Evolutionary conservation across 2,113 vertebrate species (phyloP).

Genomic region (Neodontobutis hainanensis): DNA sequence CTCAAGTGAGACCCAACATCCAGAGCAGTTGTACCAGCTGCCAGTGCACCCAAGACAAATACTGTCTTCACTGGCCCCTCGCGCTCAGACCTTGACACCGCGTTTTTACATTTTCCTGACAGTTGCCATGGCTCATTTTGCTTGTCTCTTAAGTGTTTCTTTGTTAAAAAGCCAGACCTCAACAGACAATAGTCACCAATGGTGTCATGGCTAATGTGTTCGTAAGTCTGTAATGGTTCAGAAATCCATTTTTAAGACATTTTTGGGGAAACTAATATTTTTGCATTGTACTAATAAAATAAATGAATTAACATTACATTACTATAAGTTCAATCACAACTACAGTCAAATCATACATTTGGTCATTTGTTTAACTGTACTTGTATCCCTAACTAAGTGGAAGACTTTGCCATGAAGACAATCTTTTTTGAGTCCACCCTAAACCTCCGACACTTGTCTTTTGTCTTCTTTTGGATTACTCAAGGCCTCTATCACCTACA

Average conservation of each 20-base stretch:
- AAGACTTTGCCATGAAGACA: too few species aligned
- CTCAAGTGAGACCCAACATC: slow-evolving; percentile 45
- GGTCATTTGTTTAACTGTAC: too few species aligned
- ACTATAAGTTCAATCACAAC: too few species aligned
- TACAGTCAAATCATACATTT: too few species aligned
- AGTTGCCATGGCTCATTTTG: slow-evolving; percentile 9
- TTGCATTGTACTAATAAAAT: too few species aligned
- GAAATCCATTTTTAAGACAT: not conserved
- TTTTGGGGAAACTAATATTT: not conserved
- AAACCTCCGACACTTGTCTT: too few species aligned
- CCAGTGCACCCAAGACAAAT: slow-evolving; percentile 7
- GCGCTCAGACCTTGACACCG: slow-evolving; percentile 26
- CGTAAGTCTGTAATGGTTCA: not conserved
- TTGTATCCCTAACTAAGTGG: too few species aligned
- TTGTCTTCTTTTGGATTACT: too few species aligned
- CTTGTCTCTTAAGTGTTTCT: not conserved
- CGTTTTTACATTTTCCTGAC: slow-evolving; percentile 37
- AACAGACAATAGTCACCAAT: not conserved
- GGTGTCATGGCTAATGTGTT: slow-evolving; percentile 1
- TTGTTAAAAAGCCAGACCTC: not conserved
- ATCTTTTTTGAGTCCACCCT: too few species aligned
- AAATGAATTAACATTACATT: too few species aligned
- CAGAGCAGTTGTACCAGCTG: slow-evolving; percentile 24
- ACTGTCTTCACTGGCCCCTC: slow-evolving; percentile 4
- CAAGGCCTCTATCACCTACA: too few species aligned